A percentile compares a stretch with the other conserved stretches of the same genome.
Evolutionary conservation across 2,888 invertebrate species (phyloP).

Genomic region (Cantharis lateralis): DNA sequence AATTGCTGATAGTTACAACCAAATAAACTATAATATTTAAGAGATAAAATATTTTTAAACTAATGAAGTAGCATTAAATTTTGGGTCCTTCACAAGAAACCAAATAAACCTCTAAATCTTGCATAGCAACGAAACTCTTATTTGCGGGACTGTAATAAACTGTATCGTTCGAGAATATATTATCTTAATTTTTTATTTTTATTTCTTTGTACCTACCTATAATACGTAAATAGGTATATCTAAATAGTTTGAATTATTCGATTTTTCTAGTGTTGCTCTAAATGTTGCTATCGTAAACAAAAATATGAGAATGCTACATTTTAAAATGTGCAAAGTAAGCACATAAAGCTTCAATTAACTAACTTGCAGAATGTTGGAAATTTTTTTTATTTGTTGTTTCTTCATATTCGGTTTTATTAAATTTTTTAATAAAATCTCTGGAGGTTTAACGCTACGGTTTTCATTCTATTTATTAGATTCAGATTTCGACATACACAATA

Average conservation of each 20-base stretch:
- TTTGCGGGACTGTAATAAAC: not conserved
- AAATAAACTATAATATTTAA: too few species aligned
- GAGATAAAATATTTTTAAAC: not conserved
- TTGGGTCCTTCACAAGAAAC: not conserved
- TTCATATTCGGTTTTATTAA: not conserved
- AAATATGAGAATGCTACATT: not conserved
- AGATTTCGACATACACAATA: not conserved
- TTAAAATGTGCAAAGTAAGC: not conserved
- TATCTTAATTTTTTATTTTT: not conserved
- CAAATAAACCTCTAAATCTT: not conserved
- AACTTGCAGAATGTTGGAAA: not conserved
- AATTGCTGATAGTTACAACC: too few species aligned
- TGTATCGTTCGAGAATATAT: not conserved
- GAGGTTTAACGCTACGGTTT: not conserved
- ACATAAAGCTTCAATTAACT: not conserved
- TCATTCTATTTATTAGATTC: not conserved
- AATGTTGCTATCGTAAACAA: not conserved
- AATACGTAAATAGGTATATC: not conserved
- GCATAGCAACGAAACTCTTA: not conserved
- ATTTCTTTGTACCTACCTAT: not conserved
- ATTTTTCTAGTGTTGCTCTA: not conserved
- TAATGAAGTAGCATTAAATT: not conserved
- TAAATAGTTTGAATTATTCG: not conserved
- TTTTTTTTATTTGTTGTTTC: not conserved
- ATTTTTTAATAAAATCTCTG: not conserved